phyloP scores from a whole-genome alignment of 64 coral and sea anemone species.

The Acropora yongei region DNA sequence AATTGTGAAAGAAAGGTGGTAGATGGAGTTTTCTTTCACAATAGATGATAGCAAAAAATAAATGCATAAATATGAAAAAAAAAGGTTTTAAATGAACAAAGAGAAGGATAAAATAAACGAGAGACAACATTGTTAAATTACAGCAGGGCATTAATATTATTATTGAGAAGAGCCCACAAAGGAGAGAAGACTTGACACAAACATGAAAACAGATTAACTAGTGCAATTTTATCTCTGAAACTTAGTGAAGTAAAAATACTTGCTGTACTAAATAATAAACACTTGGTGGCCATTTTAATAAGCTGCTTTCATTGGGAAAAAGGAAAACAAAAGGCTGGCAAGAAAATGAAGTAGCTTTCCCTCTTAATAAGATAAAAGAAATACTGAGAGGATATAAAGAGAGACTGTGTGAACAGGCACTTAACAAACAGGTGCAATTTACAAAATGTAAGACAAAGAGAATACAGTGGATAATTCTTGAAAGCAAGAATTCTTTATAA shows the following conservation, averaged over 20 bases:
- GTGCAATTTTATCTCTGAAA: not conserved
- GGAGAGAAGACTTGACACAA: too few species aligned
- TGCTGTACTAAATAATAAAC: not conserved
- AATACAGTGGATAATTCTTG: not conserved
- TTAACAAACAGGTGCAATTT: constrained; percentile 42
- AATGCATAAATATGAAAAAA: not conserved
- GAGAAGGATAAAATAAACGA: not conserved
- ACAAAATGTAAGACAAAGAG: not conserved
- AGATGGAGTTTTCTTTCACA: too few species aligned
- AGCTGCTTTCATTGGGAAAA: not conserved
- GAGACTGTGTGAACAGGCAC: not conserved
- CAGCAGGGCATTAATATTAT: too few species aligned
- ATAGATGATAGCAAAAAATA: too few species aligned
- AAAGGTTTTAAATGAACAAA: not conserved
- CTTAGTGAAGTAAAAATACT: not conserved
- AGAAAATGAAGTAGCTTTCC: constrained; percentile 23
- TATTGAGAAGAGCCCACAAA: too few species aligned
- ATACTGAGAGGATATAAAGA: not conserved
- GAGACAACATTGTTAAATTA: too few species aligned
- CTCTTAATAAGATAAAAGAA: constrained; percentile 23
- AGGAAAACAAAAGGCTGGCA: not conserved
- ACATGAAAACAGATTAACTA: not conserved
- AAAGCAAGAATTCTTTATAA: constrained; percentile 17
- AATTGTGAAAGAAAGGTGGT: too few species aligned
- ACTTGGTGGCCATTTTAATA: not conserved